Conservation (phyloP, 2,888 invertebrate species). For the Drosophila quinaria region DNA sequence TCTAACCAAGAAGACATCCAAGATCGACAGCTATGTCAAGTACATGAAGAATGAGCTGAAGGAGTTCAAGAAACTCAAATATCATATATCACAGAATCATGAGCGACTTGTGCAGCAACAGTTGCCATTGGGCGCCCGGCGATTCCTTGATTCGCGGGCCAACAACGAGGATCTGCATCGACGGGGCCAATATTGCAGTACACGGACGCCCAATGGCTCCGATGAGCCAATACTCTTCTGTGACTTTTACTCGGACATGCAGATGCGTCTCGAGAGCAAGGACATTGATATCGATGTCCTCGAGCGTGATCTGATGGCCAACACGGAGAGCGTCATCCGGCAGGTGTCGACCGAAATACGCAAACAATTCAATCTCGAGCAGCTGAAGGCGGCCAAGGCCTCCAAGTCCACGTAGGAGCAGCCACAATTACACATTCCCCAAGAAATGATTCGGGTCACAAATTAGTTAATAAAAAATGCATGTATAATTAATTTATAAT, state of each 20-base stretch:
- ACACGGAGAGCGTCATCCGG: constrained; percentile 80
- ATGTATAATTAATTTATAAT: constrained; percentile 4
- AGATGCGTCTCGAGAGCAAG: constrained; percentile 84
- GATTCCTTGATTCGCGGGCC: constrained; percentile 73
- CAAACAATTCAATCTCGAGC: constrained; percentile 80
- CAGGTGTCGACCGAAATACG: constrained; percentile 82
- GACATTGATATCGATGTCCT: constrained; percentile 84
- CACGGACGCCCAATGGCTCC: constrained; percentile 80
- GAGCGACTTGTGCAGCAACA: constrained; percentile 84
- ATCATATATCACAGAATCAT: constrained; percentile 79
- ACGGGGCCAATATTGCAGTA: constrained; percentile 85
- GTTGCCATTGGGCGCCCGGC: constrained; percentile 83
- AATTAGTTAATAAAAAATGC: constrained; percentile 31
- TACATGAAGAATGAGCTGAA: constrained; percentile 84
- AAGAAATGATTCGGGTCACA: constrained; percentile 30
- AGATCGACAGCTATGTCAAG: constrained; percentile 85
- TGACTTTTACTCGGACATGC: constrained; percentile 85
- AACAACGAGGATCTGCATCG: constrained; percentile 81
- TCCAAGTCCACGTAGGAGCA: constrained; percentile 62
- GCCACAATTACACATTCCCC: constrained; percentile 58
- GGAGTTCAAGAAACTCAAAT: constrained; percentile 82
- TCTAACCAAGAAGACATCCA: constrained; percentile 81
- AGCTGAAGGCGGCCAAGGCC: constrained; percentile 74
- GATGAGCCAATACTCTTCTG: constrained; percentile 85
- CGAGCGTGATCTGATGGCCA: constrained; percentile 83